These are phyloP conservation scores for Nasonia oneida DNA, from an alignment of 2,888 invertebrate genomes.

Conservation along the genomic window DNA sequence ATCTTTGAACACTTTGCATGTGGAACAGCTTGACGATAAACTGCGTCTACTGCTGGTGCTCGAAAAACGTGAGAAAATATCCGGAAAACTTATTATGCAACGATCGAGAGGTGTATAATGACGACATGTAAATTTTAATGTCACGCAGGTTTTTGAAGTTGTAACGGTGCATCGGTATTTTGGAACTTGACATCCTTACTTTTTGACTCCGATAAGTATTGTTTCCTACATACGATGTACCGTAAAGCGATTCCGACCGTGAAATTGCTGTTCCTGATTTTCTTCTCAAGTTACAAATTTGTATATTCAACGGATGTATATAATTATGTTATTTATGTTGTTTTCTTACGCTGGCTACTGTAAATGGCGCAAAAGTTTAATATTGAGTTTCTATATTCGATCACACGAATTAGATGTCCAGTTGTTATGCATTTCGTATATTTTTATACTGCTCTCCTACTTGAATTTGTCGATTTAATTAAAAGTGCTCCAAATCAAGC, in stretches of 20 bases:
- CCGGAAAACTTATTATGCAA: background rate
- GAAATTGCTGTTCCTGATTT: background rate
- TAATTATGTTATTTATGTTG: background rate
- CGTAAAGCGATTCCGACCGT: background rate
- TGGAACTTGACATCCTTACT: background rate
- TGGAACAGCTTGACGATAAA: background rate
- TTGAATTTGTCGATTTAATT: background rate
- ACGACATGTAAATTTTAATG: background rate
- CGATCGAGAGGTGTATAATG: background rate
- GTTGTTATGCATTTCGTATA: background rate
- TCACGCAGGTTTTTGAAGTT: background rate
- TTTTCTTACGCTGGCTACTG: background rate
- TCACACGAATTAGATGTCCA: no score
- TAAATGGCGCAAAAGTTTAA: background rate
- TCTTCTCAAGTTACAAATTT: background rate
- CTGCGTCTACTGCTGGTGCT: background rate
- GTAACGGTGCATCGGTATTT: background rate
- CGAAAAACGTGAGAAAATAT: background rate
- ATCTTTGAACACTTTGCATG: background rate
- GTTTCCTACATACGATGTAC: background rate
- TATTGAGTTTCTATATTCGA: background rate
- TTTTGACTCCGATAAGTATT: background rate
- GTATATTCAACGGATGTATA: background rate
- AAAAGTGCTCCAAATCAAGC: background rate
- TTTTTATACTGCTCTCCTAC: background rate